phyloP scores from a whole-genome alignment of 2,113 vertebrate genomes.

The Tamias sibiricus region DNA sequence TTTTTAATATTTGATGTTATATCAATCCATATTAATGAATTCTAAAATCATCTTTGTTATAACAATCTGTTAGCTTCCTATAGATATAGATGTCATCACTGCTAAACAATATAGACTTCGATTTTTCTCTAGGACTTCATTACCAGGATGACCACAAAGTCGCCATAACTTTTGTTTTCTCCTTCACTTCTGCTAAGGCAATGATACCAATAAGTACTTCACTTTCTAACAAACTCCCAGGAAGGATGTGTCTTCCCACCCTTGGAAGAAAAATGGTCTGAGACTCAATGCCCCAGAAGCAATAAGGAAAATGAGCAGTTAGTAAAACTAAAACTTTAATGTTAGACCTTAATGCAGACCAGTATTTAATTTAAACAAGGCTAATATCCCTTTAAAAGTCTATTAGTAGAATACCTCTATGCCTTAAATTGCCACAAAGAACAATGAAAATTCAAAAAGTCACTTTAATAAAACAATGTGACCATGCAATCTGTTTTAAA shows the following conservation, averaged over 20 bases:
- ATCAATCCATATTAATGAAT: not conserved
- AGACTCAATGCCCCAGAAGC: not conserved
- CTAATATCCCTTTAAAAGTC: not conserved
- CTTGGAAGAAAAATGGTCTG: not conserved
- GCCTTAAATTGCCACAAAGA: conserved; percentile 36
- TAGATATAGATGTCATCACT: not conserved
- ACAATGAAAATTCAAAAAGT: conserved; percentile 46
- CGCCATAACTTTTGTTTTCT: not conserved
- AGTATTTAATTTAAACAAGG: conserved; percentile 14
- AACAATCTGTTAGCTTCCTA: not conserved
- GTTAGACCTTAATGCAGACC: not conserved
- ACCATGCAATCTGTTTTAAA: conserved; percentile 64
- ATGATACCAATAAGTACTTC: not conserved
- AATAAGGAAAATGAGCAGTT: conserved; percentile 1
- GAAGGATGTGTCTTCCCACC: not conserved
- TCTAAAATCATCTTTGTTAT: not conserved
- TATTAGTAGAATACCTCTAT: not conserved
- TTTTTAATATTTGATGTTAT: conserved; percentile 10
- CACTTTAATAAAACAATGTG: conserved; percentile 57
- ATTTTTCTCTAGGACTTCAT: conserved; percentile 6
- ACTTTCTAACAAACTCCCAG: not conserved
- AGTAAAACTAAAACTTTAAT: not conserved
- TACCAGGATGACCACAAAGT: not conserved
- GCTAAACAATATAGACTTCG: not conserved
- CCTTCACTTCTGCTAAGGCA: not conserved